Conservation (phyloP, 2,113 vertebrate genomes). For the Leucopternis melanops region DNA sequence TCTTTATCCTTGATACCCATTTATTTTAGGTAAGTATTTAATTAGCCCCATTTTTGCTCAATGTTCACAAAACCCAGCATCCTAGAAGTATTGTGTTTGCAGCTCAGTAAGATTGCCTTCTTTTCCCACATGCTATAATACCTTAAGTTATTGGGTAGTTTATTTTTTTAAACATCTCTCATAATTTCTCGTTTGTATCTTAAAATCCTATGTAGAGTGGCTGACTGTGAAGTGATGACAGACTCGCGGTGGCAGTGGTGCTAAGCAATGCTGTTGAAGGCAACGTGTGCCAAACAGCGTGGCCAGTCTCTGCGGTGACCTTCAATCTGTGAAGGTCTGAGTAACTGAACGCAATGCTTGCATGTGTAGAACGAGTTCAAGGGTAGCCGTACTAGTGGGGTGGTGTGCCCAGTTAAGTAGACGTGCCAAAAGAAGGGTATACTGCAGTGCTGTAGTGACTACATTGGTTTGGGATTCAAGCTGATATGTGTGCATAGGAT, state of each 20-base stretch:
- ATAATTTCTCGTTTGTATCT: not conserved
- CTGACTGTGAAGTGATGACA: not conserved
- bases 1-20: not conserved
- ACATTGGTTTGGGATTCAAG: not conserved
- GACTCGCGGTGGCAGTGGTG: accelerated
- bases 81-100: not conserved
- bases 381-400: accelerated
- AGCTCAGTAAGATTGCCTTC: not conserved
- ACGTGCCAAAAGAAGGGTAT: not conserved
- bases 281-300: not conserved
- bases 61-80: not conserved
- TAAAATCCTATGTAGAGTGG: not conserved
- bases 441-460: not conserved
- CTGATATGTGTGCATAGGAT: accelerated
- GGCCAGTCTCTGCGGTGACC: not conserved
- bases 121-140: not conserved
- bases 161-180: not conserved
- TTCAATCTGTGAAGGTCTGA: not conserved
- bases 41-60: not conserved
- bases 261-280: not conserved
- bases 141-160: not conserved
- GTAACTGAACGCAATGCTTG: not conserved
- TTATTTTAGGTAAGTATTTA: not conserved
- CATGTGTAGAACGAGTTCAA: not conserved
- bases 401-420: not conserved